These are phyloP conservation scores for Nymphalis urticae DNA, from an alignment of 2,888 invertebrate species.

Conservation along the genomic window DNA sequence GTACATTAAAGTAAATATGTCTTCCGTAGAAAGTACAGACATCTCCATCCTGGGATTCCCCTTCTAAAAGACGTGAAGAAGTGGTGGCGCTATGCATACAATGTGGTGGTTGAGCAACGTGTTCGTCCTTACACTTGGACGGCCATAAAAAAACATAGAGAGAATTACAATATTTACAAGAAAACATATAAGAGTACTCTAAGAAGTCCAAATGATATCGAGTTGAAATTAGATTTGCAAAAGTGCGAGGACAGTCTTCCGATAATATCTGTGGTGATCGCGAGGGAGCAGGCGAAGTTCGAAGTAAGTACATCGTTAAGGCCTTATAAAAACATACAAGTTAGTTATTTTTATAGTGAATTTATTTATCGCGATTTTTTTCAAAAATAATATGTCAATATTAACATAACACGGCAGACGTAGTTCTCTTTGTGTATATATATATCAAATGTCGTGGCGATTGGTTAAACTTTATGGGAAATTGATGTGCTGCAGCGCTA, in stretches of 20 bases:
- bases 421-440: no score
- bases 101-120: constrained; percentile 86
- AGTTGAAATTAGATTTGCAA: constrained; percentile 86
- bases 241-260: constrained; percentile 88
- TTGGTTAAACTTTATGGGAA: no score
- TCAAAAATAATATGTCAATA: no score
- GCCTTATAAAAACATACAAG: background rate
- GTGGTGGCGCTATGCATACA: constrained; percentile 90
- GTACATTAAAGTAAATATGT: background rate
- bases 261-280: constrained; percentile 88
- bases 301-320: constrained; percentile 74
- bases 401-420: no score
- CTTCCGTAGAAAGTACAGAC: constrained; percentile 80
- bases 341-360: no score
- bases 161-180: constrained; percentile 86
- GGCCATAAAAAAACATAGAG: constrained; percentile 84
- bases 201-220: constrained; percentile 86
- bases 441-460: no score
- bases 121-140: constrained; percentile 89
- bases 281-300: constrained; percentile 89
- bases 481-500: no score
- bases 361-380: no score
- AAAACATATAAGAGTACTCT: constrained; percentile 86
- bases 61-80: constrained; percentile 81
- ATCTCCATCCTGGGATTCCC: constrained; percentile 82